These are phyloP conservation scores for Invenusta paracnida DNA, from an alignment of 2,888 invertebrate species.

Conservation along the genomic window DNA sequence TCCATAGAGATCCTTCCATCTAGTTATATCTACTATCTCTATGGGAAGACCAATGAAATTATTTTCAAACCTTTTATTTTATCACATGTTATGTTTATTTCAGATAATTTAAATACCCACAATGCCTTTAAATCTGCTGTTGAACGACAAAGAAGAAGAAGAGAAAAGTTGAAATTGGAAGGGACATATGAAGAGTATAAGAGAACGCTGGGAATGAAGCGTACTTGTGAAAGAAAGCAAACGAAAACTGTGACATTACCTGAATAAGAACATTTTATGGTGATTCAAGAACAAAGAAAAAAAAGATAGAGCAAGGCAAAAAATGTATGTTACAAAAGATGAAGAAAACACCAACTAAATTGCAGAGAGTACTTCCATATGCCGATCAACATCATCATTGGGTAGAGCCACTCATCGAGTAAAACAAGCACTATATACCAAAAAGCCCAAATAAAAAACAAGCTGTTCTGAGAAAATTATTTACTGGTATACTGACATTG, in stretches of 20 bases:
- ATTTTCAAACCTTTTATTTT: no score
- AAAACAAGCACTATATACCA: background rate
- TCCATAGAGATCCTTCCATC: no score
- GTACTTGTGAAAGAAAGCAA: background rate
- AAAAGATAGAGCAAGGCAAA: background rate
- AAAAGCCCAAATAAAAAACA: background rate
- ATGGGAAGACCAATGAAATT: no score
- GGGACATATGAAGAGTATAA: background rate
- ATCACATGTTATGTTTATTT: no score
- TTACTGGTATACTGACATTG: background rate
- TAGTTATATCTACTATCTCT: no score
- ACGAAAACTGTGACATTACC: background rate
- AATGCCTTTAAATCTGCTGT: no score
- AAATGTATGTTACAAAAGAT: background rate
- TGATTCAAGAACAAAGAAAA: background rate
- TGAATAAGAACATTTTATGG: background rate
- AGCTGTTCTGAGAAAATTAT: background rate
- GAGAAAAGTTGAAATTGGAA: background rate
- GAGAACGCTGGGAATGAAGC: background rate
- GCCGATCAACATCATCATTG: background rate
- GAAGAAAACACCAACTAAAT: background rate
- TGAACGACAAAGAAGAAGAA: background rate
- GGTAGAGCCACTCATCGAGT: background rate
- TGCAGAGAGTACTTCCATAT: background rate
- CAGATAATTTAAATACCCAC: no score